Percentiles rank a stretch among this genome's conserved stretches.
Evolutionary conservation across 2,113 vertebrate species (phyloP).

Genomic region (Vulpes lagopus): DNA sequence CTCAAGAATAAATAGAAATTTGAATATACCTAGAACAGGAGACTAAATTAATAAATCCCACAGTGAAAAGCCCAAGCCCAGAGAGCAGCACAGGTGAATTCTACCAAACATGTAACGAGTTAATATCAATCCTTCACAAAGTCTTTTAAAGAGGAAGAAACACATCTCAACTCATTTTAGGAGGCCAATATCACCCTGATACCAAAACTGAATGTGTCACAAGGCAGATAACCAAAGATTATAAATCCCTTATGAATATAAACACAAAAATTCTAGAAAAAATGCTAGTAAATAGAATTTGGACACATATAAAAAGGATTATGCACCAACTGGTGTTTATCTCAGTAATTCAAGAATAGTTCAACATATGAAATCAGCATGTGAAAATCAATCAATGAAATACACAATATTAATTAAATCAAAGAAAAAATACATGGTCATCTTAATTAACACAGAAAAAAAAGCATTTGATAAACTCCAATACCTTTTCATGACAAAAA

Average conservation of each 20-base stretch:
- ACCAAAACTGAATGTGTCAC: neutral
- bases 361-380: neutral
- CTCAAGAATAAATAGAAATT: neutral
- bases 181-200: neutral
- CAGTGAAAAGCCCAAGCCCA: neutral
- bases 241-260: neutral
- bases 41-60: neutral
- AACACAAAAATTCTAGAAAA: neutral
- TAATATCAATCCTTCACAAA: neutral
- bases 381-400: neutral
- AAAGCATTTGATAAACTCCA: neutral
- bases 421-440: neutral
- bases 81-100: neutral
- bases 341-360: neutral
- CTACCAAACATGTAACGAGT: neutral
- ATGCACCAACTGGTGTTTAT: neutral
- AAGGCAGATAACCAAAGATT: neutral
- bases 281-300: neutral
- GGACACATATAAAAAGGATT: neutral
- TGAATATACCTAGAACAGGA: neutral
- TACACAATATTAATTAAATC: neutral
- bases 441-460: neutral
- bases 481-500: neutral
- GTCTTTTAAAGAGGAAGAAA: neutral
- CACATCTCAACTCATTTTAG: neutral